Conservation (phyloP, 1,140 invertebrate genomes). For the Stegodyphus mimosarum region DNA sequence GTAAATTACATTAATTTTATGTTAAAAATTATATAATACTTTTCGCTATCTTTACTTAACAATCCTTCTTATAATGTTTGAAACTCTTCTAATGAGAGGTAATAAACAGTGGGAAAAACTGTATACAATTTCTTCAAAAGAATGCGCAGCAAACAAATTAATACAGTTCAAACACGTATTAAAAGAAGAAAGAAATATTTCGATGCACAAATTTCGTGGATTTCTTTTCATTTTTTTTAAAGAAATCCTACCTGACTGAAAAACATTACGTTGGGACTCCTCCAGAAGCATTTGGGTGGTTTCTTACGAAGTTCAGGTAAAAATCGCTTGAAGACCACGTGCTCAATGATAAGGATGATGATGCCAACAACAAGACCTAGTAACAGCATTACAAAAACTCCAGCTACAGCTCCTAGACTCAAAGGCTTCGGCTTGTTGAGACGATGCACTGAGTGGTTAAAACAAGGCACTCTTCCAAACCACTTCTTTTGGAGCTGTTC, state of each 20-base stretch:
- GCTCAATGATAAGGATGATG: conserved; percentile 85
- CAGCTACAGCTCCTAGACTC: conserved; percentile 78
- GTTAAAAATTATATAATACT: too few relatives aligned
- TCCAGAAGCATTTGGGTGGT: conserved; percentile 88
- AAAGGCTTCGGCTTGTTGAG: conserved; percentile 77
- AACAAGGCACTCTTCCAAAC: conserved; percentile 84
- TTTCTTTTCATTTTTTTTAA: too few relatives aligned
- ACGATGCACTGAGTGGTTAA: conserved; percentile 69
- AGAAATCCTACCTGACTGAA: conserved; percentile 82
- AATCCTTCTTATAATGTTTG: too few relatives aligned
- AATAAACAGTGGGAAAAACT: too few relatives aligned
- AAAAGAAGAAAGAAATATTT: too few relatives aligned
- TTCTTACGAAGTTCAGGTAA: conserved; percentile 83
- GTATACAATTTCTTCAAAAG: too few relatives aligned
- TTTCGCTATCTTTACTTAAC: too few relatives aligned
- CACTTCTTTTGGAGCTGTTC: conserved; percentile 89
- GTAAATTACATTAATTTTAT: too few relatives aligned
- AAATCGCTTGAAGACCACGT: conserved; percentile 89
- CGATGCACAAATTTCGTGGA: too few relatives aligned
- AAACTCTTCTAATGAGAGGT: too few relatives aligned
- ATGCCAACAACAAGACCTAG: conserved; percentile 84
- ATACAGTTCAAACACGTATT: too few relatives aligned
- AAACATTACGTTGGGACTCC: conserved; percentile 93
- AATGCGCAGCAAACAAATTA: too few relatives aligned
- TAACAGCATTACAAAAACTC: conserved; percentile 86